Conservation (phyloP, 2,888 invertebrate genomes). For the Thera obeliscata region DNA sequence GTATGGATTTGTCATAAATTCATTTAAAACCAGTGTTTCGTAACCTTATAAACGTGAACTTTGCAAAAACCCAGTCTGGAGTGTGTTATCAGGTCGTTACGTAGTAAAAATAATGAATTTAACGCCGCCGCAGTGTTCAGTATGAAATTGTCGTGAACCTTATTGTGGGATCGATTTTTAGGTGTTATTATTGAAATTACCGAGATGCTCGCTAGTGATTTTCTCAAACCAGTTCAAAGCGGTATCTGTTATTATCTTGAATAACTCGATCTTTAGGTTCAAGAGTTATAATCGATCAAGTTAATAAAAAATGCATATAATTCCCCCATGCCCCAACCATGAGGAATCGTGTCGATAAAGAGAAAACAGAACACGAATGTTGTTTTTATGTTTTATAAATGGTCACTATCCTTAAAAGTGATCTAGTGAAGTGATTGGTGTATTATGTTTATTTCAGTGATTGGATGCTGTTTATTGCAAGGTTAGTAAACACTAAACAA, state of each 20-base stretch:
- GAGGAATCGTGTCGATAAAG: constrained; percentile 69
- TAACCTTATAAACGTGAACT: constrained; percentile 48
- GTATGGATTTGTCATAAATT: constrained; percentile 50
- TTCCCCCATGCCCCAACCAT: constrained; percentile 75
- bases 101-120: constrained; percentile 78
- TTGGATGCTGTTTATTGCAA: constrained; percentile 50
- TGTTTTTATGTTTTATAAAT: constrained; percentile 38
- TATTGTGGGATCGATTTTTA: constrained; percentile 83
- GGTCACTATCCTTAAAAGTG: constrained; percentile 39
- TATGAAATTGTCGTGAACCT: constrained; percentile 78
- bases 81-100: constrained; percentile 53
- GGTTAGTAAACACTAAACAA: constrained; percentile 73
- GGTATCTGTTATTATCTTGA: constrained; percentile 49
- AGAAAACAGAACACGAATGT: constrained; percentile 54
- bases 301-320: constrained; percentile 84
- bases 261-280: constrained; percentile 45
- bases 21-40: constrained; percentile 44
- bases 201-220: constrained; percentile 76
- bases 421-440: constrained; percentile 50
- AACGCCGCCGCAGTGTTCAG: constrained; percentile 74
- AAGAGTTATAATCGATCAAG: constrained; percentile 72
- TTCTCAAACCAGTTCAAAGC: constrained; percentile 59
- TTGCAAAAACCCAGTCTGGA: constrained; percentile 42
- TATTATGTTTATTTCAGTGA: constrained; percentile 59
- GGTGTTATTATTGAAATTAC: constrained; percentile 84